phyloP scores from a whole-genome alignment of 2,113 vertebrate genomes.

The Bagarius yarrelli region DNA sequence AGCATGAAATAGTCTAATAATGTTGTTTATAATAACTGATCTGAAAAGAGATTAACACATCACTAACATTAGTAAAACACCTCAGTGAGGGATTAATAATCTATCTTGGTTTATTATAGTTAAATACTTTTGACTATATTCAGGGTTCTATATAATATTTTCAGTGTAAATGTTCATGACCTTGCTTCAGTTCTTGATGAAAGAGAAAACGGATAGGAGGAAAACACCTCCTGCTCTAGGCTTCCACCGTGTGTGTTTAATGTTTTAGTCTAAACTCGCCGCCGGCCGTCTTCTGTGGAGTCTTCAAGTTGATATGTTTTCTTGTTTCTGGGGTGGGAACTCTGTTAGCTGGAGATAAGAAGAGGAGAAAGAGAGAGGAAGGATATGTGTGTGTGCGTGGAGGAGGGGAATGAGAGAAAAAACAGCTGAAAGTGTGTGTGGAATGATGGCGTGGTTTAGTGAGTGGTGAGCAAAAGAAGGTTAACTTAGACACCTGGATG shows the following conservation, averaged over 20 bases:
- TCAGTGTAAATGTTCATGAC: conserved; percentile 13
- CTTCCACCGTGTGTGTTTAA: conserved; percentile 61
- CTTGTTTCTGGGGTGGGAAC: conserved; percentile 68
- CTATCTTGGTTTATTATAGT: no score
- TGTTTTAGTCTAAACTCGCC: conserved; percentile 67
- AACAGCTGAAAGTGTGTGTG: neutral
- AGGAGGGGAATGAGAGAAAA: neutral
- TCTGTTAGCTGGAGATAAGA: conserved; percentile 69
- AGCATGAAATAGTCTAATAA: no score
- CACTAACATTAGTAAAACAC: no score
- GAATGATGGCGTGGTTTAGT: neutral
- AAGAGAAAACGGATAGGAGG: conserved; percentile 61
- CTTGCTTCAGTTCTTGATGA: conserved; percentile 58
- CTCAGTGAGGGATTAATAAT: no score
- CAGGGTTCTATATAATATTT: no score
- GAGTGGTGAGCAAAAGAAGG: neutral
- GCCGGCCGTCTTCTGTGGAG: conserved; percentile 34
- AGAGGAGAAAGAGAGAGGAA: neutral
- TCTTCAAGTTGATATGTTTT: conserved; percentile 60
- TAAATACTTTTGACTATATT: no score
- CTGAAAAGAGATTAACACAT: no score
- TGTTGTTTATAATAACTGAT: no score
- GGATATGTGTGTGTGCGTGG: neutral
- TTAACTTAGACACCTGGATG: neutral
- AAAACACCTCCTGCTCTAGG: conserved; percentile 55